Evolutionary conservation across 2,888 invertebrate species (phyloP).

Genomic region (Aporophyla nigra): DNA sequence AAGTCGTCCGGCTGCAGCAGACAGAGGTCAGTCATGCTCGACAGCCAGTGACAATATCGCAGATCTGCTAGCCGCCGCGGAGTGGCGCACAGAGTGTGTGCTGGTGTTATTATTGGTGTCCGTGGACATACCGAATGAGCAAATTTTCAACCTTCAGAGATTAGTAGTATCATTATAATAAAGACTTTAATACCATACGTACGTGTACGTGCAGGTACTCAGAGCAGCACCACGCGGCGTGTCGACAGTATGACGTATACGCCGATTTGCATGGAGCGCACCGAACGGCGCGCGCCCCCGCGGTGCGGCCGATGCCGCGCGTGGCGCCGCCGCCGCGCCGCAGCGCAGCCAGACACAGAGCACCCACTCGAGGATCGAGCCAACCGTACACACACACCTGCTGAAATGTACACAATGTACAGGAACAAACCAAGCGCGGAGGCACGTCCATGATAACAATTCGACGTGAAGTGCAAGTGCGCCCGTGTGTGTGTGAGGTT

Average conservation of each 20-base stretch:
- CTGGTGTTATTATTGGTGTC: not conserved
- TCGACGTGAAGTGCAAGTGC: not conserved
- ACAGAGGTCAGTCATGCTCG: not conserved
- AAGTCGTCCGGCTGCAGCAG: not conserved
- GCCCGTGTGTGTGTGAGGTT: not conserved
- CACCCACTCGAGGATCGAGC: not conserved
- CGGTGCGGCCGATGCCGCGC: constrained; percentile 46
- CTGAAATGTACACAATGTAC: too few species aligned
- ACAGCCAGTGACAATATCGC: constrained; percentile 30
- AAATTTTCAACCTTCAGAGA: constrained; percentile 2
- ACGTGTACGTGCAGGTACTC: not conserved
- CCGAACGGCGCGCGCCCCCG: constrained; percentile 24
- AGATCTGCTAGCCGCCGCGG: not conserved
- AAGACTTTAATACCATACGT: not conserved
- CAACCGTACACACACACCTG: not conserved
- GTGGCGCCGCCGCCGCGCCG: constrained; percentile 45
- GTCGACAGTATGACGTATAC: constrained; percentile 43
- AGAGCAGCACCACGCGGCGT: constrained; percentile 24
- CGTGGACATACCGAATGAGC: not conserved
- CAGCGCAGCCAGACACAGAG: not conserved
- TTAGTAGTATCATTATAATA: constrained; percentile 9
- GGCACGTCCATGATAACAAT: not conserved
- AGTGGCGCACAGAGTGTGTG: not conserved
- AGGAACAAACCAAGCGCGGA: too few species aligned
- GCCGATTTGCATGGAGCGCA: constrained; percentile 45